Evolutionary conservation across 2,888 invertebrate species (phyloP).

Genomic region (Melinaea menophilus): DNA sequence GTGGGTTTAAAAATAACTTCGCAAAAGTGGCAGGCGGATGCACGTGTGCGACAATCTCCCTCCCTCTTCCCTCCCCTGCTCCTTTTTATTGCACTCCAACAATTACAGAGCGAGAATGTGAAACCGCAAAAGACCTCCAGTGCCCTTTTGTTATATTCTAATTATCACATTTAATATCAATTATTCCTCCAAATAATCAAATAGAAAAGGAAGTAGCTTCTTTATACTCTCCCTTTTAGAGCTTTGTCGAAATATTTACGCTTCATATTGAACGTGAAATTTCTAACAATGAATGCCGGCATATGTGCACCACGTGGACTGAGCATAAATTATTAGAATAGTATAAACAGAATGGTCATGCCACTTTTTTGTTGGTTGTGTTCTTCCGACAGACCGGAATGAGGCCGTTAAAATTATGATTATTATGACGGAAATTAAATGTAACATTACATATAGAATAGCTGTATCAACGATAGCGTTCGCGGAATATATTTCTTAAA

Average conservation of each 20-base stretch:
- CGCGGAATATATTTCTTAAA: too few species aligned
- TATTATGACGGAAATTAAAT: background rate
- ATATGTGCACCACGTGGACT: conserved; percentile 62
- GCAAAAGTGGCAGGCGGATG: conserved; percentile 70
- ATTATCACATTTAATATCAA: conserved; percentile 3
- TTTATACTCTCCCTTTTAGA: conserved; percentile 65
- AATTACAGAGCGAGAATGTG: conserved; percentile 32
- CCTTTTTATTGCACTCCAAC: conserved; percentile 62
- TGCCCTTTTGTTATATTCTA: conserved; percentile 32
- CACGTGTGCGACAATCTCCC: conserved; percentile 68
- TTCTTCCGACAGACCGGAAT: conserved; percentile 54
- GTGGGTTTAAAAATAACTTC: conserved; percentile 62
- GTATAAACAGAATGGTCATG: conserved; percentile 55
- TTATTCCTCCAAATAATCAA: conserved; percentile 15
- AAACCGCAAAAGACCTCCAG: conserved; percentile 38
- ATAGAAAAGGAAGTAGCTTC: conserved; percentile 35
- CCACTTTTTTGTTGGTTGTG: conserved; percentile 35
- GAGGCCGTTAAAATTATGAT: conserved; percentile 16
- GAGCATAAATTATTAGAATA: conserved; percentile 48
- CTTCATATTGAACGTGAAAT: conserved; percentile 72
- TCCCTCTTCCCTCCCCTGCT: conserved; percentile 34
- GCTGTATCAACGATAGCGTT: too few species aligned
- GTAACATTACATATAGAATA: background rate
- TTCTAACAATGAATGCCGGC: conserved; percentile 64
- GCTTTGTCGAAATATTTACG: conserved; percentile 75